Evolutionary conservation across 2,797 vertebrate genomes (phyloP).

Genomic region (Hipposideros larvatus): DNA sequence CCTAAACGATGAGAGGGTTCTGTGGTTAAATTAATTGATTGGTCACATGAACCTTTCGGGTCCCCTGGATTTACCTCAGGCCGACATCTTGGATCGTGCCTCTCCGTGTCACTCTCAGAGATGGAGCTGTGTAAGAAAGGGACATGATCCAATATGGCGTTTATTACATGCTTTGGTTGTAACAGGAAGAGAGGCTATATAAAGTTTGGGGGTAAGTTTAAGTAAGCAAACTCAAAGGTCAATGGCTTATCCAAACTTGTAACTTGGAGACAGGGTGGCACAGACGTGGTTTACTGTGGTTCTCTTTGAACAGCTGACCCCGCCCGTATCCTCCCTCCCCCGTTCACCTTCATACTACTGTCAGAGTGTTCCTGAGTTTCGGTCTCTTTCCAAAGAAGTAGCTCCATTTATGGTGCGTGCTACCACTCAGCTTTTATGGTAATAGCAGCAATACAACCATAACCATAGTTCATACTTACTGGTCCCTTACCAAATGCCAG

Average conservation of each 20-base stretch:
- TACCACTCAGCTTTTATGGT: neutral
- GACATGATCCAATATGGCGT: slow-evolving; percentile 17
- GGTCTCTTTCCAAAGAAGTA: neutral
- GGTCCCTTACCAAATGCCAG: neutral
- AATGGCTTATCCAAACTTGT: neutral
- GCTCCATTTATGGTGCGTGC: neutral
- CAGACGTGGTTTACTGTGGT: neutral
- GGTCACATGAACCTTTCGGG: neutral
- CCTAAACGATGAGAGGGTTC: neutral
- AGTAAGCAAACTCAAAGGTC: slow-evolving; percentile 53
- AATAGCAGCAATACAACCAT: neutral
- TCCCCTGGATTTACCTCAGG: neutral
- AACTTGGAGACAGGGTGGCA: neutral
- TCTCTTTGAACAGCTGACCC: neutral
- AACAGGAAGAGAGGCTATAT: slow-evolving; percentile 20
- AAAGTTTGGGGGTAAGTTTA: neutral
- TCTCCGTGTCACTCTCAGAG: neutral
- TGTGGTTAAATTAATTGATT: slow-evolving; percentile 9
- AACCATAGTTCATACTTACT: neutral
- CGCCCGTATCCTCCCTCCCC: neutral
- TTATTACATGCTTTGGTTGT: neutral
- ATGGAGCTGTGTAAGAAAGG: neutral
- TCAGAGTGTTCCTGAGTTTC: neutral
- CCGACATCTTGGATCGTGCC: neutral
- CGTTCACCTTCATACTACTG: accelerated